A percentile compares a stretch with the other conserved stretches of the same genome.
Conservation (phyloP, 1,140 invertebrate genomes). For the Drosophila navojoa region DNA sequence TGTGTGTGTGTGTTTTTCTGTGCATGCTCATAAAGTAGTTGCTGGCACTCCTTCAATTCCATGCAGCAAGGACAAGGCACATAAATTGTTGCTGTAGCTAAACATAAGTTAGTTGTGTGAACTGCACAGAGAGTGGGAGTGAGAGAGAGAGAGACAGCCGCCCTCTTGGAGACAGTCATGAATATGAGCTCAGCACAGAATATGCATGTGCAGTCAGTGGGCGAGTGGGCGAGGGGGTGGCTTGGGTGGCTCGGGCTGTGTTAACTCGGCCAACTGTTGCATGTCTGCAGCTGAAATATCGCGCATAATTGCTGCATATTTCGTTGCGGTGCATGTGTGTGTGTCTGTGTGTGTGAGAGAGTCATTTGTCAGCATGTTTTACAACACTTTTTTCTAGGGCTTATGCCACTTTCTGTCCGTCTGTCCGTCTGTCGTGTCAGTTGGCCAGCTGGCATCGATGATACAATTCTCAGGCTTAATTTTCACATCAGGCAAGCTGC, state of each 20-base stretch:
- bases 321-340: slow-evolving; percentile 7
- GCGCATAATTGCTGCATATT: slow-evolving; percentile 72
- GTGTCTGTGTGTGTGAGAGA: not conserved
- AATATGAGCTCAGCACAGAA: slow-evolving; percentile 48
- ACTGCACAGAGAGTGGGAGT: slow-evolving; percentile 33
- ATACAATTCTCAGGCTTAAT: slow-evolving; percentile 59
- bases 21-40: slow-evolving; percentile 53
- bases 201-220: slow-evolving; percentile 10
- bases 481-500: slow-evolving; percentile 66
- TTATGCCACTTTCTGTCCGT: slow-evolving; percentile 10
- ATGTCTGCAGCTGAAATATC: slow-evolving; percentile 67
- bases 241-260: not conserved
- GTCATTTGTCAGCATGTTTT: slow-evolving; percentile 50
- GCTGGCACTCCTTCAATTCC: slow-evolving; percentile 35
- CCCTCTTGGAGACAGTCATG: slow-evolving; percentile 45
- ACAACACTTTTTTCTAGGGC: slow-evolving; percentile 57
- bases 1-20: slow-evolving; percentile 36
- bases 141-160: not conserved
- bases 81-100: slow-evolving; percentile 74
- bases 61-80: slow-evolving; percentile 43
- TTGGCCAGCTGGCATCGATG: slow-evolving; percentile 55
- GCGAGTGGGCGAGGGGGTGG: not conserved
- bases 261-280: slow-evolving; percentile 63
- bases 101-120: slow-evolving; percentile 77
- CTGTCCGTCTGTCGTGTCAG: slow-evolving; percentile 14